A percentile compares a stretch with the other conserved stretches of the same genome.
Conservation (phyloP, 2,113 vertebrate genomes). For the Tympanuchus pallidicinctus region DNA sequence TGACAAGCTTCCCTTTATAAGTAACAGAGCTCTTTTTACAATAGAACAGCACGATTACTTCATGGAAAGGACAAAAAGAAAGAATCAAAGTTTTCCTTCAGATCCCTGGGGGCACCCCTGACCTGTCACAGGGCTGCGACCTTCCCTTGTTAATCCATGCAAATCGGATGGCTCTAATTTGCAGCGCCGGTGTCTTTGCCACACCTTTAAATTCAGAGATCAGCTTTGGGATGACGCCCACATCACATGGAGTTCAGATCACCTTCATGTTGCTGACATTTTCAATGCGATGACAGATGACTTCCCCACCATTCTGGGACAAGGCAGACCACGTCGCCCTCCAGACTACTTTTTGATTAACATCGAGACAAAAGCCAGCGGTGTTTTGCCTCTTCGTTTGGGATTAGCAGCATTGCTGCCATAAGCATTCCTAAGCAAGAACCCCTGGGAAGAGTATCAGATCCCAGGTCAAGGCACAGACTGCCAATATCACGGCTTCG, state of each 20-base stretch:
- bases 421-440: conserved; percentile 70
- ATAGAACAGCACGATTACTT: conserved; percentile 83
- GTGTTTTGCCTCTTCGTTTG: conserved; percentile 76
- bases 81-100: conserved; percentile 83
- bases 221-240: conserved; percentile 53
- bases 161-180: conserved; percentile 82
- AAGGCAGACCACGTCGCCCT: conserved; percentile 59
- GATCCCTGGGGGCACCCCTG: conserved; percentile 77
- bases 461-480: conserved; percentile 76
- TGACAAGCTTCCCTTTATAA: conserved; percentile 83
- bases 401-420: conserved; percentile 79
- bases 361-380: conserved; percentile 74
- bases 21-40: conserved; percentile 80
- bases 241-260: conserved; percentile 74
- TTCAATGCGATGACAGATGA: conserved; percentile 71
- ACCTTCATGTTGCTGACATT: conserved; percentile 65
- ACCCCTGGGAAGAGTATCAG: conserved; percentile 69
- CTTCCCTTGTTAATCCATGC: conserved; percentile 82
- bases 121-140: conserved; percentile 78
- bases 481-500: conserved; percentile 72
- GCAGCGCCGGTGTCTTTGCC: conserved; percentile 72
- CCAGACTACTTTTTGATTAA: conserved; percentile 81
- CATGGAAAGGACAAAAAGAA: conserved; percentile 72
- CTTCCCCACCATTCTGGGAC: conserved; percentile 69
- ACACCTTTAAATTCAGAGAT: conserved; percentile 81